phyloP scores from a whole-genome alignment of 2,888 invertebrate species.

The Catonia carolina region DNA sequence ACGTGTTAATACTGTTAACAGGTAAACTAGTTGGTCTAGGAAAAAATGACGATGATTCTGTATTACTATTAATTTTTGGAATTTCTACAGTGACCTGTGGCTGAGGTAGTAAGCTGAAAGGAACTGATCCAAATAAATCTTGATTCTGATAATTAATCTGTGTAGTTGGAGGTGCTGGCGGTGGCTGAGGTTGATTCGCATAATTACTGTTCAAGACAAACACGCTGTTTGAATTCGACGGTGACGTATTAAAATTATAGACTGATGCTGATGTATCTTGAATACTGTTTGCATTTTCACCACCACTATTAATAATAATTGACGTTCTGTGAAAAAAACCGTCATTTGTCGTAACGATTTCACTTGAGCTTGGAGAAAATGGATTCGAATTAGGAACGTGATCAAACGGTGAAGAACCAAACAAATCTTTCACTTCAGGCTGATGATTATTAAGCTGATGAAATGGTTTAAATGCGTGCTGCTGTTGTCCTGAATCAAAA shows the following conservation, averaged over 20 bases:
- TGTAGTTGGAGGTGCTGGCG: no score
- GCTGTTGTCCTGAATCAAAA: constrained; percentile 20
- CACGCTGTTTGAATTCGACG: neutral
- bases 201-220: constrained; percentile 5
- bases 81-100: neutral
- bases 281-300: neutral
- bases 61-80: neutral
- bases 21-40: constrained; percentile 18
- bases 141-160: constrained; percentile 17
- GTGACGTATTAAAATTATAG: neutral
- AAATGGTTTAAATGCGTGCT: constrained; percentile 15
- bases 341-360: constrained; percentile 17
- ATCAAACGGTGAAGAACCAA: constrained; percentile 43
- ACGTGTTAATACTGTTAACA: neutral
- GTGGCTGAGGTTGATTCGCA: neutral
- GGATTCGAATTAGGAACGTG: constrained; percentile 40
- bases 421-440: constrained; percentile 39
- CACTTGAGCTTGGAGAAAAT: constrained; percentile 34
- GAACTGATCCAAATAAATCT: constrained; percentile 33
- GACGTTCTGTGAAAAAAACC: constrained; percentile 22
- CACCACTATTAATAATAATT: constrained; percentile 20
- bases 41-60: neutral
- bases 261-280: neutral
- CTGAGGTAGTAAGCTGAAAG: constrained; percentile 28
- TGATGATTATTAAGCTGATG: constrained; percentile 1